Base-by-base conservation (phyloP, 2,888 invertebrate genomes). In the Cepaea hortensis region DNA sequence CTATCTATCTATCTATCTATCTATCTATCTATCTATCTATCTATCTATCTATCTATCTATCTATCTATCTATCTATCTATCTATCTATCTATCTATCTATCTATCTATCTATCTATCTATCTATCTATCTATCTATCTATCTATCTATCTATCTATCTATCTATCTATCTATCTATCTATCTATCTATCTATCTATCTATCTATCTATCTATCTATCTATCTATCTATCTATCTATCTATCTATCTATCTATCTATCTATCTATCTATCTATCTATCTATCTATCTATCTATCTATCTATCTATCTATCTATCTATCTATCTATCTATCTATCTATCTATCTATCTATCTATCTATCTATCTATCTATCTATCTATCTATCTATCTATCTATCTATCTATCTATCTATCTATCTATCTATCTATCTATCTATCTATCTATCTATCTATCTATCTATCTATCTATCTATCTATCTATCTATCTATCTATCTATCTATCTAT, bases 281-380 rank as follows among this genome's bases (percentile, higher is more conserved):
- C 70, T 70, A 70, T 70, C 70, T 70, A 70, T 70, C 70, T 70
- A 70, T 70, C 70, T 70, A 70, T 70, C 70, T 70, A n/a, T 70
- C 70, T 70, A 70, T 70, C 70, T 70, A 70, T 70, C 70, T 70
- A 70, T 70, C 70, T 70, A 70, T 70, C 70, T 70, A 70, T 70
- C 70, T 70, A 70, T 70, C 70, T 70, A 70, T 70, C 70, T 70
- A 70, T 70, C 70, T 70, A 70, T 70, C 70, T 70, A 70, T 70
- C 70, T 70, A 70, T 70, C 70, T 70, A 70, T 70, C 70, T 70
- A 70, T 70, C 70, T 70, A 70, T 70, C 70, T 70, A 70, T 70
- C 70, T 70, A 70, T 70, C 70, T 76, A 76, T 48, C 76, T 76
- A 76, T 48, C 76, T 76, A 76, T 48, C 76, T 76, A 76, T 48